Evolutionary conservation across 1,140 invertebrate species (phyloP).

Genomic region (Pseudobourletiella spinata): DNA sequence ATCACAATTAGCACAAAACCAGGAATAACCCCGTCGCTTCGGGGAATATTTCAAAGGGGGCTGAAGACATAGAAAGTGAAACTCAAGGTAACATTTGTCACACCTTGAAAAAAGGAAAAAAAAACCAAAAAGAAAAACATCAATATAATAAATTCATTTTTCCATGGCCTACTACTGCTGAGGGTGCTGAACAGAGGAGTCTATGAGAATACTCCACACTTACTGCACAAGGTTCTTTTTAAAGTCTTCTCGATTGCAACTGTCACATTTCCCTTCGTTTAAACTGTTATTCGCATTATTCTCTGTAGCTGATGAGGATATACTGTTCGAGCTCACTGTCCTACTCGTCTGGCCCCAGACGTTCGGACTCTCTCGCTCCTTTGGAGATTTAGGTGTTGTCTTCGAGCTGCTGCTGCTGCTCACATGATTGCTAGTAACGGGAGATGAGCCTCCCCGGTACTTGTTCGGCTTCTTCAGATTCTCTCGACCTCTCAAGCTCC

Average conservation of each 20-base stretch:
- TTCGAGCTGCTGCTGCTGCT: not conserved
- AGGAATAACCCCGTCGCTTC: constrained; percentile 83
- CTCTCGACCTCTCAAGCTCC: constrained; percentile 50
- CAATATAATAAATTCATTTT: constrained; percentile 5
- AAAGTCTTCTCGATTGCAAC: constrained; percentile 53
- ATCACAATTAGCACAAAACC: constrained; percentile 93
- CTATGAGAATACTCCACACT: too few species aligned
- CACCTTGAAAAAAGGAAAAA: constrained; percentile 52
- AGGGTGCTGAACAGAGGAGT: too few species aligned
- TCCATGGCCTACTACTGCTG: too few species aligned
- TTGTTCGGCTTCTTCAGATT: constrained; percentile 32
- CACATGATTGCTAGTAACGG: not conserved
- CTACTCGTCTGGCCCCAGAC: too few species aligned
- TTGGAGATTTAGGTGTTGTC: not conserved
- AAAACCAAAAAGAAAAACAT: not conserved
- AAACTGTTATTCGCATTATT: constrained; percentile 41
- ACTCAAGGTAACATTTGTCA: constrained; percentile 81
- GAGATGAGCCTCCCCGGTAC: constrained; percentile 10
- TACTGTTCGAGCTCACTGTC: too few species aligned
- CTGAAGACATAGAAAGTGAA: constrained; percentile 84
- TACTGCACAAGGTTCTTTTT: constrained; percentile 59
- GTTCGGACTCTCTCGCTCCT: not conserved
- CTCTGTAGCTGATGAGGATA: too few species aligned
- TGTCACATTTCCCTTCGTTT: constrained; percentile 50
- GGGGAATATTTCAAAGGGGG: constrained; percentile 88